Evolutionary conservation across 2,113 vertebrate genomes (phyloP), one percentile per base, ranked within the genome.

Genomic region (Ammospiza caudacuta): DNA sequence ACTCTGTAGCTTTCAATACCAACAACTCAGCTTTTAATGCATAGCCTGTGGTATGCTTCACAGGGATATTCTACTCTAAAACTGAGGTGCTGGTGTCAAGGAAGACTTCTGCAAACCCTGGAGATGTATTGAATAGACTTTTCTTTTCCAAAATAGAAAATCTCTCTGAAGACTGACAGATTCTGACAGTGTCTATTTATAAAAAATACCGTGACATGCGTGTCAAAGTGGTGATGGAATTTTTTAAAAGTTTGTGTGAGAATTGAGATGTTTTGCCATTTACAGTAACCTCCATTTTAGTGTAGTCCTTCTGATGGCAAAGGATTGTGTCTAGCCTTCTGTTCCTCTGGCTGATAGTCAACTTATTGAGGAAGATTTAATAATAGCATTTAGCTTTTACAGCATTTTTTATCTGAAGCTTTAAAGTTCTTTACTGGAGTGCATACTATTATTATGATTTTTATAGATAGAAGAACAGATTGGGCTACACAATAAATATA

Each of bases 351-450:
- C 67, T 94, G 59, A 83, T 91, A 83, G 16, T 12, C 89, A 82
- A 54, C 39, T 95, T 88, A 83, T 77, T 91, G 81, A 92, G 55
- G 77, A 85, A 90, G 22, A 17, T 87, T 89, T 93, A 85, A 83
- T 95, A 97, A 94, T 88, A 95, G 27, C 44, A 41, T 82, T 88
- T 88, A 80, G 67, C 82, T 95, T 89, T 91, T 90, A 67, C 33
- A 55, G 39, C 39, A 73, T 54, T 92, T 94, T 95, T 92, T 73
- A 55, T 85, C 59, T 80, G 63, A 93, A 88, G 47, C 51, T 91
- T 94, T 91, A 80, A 95, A 89, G 58, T 92, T 72, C 76, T 94
- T 88, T 86, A 63, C 43, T 62, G 61, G 54, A 93, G 27, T 57
- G 22, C 21, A 23, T 67, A 85, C 59, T 91, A 70, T 93, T 87